phyloP scores from a whole-genome alignment of 2,797 vertebrate genomes.

The Cynopterus sphinx region DNA sequence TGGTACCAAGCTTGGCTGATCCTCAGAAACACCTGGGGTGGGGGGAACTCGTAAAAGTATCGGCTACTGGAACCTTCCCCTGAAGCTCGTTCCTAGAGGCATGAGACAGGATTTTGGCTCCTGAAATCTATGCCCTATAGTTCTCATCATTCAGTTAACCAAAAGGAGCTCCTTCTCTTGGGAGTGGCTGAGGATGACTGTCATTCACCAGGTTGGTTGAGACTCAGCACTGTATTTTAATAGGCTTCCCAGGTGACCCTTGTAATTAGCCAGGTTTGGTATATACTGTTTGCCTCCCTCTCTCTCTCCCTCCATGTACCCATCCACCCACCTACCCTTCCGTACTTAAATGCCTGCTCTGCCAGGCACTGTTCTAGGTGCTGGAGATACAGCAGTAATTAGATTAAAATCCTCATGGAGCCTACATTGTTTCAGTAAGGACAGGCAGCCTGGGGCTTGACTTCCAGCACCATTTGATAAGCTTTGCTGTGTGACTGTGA shows the following conservation, averaged over 20 bases:
- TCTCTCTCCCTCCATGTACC: no score
- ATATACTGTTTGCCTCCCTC: accelerated
- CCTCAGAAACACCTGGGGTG: neutral
- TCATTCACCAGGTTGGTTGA: neutral
- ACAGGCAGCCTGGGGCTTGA: neutral
- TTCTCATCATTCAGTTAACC: neutral
- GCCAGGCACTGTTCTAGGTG: neutral
- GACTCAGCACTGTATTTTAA: neutral
- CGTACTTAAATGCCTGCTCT: neutral
- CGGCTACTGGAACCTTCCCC: neutral
- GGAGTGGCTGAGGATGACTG: constrained; percentile 58
- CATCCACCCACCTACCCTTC: no score
- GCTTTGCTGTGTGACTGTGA: neutral
- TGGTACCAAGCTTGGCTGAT: neutral
- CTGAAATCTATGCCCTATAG: neutral
- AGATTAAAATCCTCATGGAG: accelerated
- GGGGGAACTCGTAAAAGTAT: neutral
- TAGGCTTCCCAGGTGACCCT: neutral
- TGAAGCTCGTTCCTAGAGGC: neutral
- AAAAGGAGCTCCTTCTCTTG: neutral
- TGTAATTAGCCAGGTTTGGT: neutral
- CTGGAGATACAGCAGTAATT: neutral
- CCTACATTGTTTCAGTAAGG: accelerated
- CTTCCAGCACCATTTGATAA: no score
- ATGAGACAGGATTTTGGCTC: neutral